Evolutionary conservation across 1,140 invertebrate species (phyloP).

Genomic region (Microplitis demolitor): DNA sequence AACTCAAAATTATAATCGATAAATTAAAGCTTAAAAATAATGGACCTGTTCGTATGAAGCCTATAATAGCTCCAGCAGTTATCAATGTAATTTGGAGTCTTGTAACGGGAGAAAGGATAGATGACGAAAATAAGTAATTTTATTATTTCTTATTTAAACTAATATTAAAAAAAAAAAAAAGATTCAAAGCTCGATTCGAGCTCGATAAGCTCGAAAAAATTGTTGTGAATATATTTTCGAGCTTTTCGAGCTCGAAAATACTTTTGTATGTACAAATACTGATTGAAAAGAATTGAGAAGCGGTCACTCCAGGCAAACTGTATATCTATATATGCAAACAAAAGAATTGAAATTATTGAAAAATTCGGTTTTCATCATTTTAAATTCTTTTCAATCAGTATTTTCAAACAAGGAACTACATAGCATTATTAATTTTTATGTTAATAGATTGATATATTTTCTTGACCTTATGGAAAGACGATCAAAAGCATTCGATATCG

Average conservation of each 20-base stretch:
- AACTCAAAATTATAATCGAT: constrained; percentile 63
- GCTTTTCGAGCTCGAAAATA: too few species aligned
- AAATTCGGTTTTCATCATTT: too few species aligned
- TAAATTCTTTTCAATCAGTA: too few species aligned
- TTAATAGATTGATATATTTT: constrained; percentile 62
- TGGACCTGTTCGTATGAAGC: constrained; percentile 50
- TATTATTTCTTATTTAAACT: not conserved
- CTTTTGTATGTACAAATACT: too few species aligned
- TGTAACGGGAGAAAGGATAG: constrained; percentile 67
- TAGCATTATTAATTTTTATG: not conserved
- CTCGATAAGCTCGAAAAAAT: too few species aligned
- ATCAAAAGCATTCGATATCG: constrained; percentile 71
- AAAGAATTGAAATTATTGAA: not conserved
- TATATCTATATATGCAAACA: too few species aligned
- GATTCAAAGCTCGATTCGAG: too few species aligned
- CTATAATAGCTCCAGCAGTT: constrained; percentile 65
- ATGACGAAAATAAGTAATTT: constrained; percentile 42
- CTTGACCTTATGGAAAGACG: constrained; percentile 68
- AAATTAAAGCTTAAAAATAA: constrained; percentile 50
- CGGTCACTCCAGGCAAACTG: too few species aligned
- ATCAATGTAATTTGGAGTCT: constrained; percentile 79
- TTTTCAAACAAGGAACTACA: not conserved
- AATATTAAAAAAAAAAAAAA: not conserved
- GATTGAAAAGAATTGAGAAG: too few species aligned
- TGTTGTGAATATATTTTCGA: too few species aligned